These are phyloP conservation scores for Mugil cephalus DNA, from an alignment of 2,113 vertebrate genomes.

Conservation along the genomic window DNA sequence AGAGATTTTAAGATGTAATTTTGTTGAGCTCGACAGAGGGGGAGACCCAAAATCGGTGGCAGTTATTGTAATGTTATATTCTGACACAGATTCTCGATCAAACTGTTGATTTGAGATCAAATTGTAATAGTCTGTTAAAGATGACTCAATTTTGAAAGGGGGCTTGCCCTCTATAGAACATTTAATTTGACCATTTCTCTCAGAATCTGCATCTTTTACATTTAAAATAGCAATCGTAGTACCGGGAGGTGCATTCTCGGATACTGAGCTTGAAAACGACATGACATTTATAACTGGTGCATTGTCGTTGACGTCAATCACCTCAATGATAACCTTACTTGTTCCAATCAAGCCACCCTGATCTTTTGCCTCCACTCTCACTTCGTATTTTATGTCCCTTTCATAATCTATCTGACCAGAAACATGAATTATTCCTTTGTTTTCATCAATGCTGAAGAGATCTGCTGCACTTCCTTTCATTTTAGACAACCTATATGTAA, in stretches of 20 bases:
- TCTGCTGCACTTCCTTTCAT: slow-evolving; percentile 16
- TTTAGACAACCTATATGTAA: slow-evolving; percentile 71
- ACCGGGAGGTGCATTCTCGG: slow-evolving; percentile 50
- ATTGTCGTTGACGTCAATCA: slow-evolving; percentile 76
- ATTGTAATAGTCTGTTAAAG: slow-evolving; percentile 67
- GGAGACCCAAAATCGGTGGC: slow-evolving; percentile 40
- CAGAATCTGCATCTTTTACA: slow-evolving; percentile 70
- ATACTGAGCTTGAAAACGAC: slow-evolving; percentile 60
- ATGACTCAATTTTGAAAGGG: slow-evolving; percentile 62
- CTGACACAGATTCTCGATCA: slow-evolving; percentile 45
- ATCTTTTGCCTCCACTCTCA: slow-evolving; percentile 69
- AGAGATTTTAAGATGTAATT: slow-evolving; percentile 44
- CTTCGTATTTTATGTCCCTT: slow-evolving; percentile 64
- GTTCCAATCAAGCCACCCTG: slow-evolving; percentile 45
- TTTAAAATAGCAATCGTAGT: slow-evolving; percentile 67
- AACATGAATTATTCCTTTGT: slow-evolving; percentile 37
- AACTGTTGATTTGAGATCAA: slow-evolving; percentile 54
- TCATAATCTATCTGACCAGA: slow-evolving; percentile 72
- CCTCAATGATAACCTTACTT: slow-evolving; percentile 69
- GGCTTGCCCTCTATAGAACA: slow-evolving; percentile 53
- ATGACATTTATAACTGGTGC: slow-evolving; percentile 48
- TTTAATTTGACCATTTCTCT: slow-evolving; percentile 58
- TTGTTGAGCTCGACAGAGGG: slow-evolving; percentile 9
- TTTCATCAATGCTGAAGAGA: slow-evolving; percentile 57
- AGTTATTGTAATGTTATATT: slow-evolving; percentile 57